phyloP scores from a whole-genome alignment of 2,888 invertebrate species.

The Drosophila quinaria region DNA sequence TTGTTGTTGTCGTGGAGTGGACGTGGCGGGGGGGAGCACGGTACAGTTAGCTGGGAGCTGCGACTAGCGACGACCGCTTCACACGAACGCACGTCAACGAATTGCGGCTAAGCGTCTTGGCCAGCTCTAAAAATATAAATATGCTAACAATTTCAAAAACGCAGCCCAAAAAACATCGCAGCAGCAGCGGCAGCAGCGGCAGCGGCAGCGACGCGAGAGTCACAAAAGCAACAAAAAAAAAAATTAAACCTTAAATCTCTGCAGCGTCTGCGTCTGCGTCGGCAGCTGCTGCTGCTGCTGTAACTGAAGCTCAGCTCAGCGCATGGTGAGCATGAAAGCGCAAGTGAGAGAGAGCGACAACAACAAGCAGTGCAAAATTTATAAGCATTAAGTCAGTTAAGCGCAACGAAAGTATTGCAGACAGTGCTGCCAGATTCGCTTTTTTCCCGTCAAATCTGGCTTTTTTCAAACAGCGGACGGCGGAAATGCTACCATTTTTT shows the following conservation, averaged over 20 bases:
- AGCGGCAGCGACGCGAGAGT: constrained; percentile 43
- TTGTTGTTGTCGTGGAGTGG: no score
- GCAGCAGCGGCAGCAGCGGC: constrained; percentile 13
- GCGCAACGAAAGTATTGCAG: constrained; percentile 55
- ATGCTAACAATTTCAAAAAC: constrained; percentile 82
- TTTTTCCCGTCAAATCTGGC: no score
- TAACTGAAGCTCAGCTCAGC: constrained; percentile 30
- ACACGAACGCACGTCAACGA: constrained; percentile 82
- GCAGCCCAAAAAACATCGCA: constrained; percentile 65
- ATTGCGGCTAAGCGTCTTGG: constrained; percentile 84
- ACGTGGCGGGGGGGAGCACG: not conserved
- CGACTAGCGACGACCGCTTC: constrained; percentile 79
- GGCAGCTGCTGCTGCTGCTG: constrained; percentile 12
- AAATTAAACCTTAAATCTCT: constrained; percentile 40
- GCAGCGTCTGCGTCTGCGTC: constrained; percentile 9
- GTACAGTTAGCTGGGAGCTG: constrained; percentile 55
- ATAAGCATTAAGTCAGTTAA: constrained; percentile 57
- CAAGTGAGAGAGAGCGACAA: constrained; percentile 45
- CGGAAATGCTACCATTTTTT: no score
- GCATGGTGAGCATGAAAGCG: constrained; percentile 39
- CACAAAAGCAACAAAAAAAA: constrained; percentile 8
- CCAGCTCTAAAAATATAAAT: constrained; percentile 84
- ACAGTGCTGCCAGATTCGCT: constrained; percentile 11
- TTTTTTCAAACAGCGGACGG: no score
- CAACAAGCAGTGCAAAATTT: constrained; percentile 53